Base-by-base conservation (phyloP, 2,888 invertebrate species). In the Agapetus fuscipes region DNA sequence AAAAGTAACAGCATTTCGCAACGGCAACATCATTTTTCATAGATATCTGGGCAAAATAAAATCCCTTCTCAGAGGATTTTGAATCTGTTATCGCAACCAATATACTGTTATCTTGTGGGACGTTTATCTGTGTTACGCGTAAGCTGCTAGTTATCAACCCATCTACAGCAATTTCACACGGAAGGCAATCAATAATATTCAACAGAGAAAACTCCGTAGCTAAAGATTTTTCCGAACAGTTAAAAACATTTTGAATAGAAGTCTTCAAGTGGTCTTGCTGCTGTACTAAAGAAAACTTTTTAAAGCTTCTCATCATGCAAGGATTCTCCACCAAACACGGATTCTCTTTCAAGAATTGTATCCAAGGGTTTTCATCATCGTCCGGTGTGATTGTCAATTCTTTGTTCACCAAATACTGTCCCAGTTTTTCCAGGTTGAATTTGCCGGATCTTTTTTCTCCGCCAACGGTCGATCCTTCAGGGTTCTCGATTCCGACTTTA, bases 361-460 rank as follows among this genome's bases (percentile, higher is more conserved):
- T 76, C 87, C 88, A 88, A 38, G 80, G 78, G 56, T 88, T 88
- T 32, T 76, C 76, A 43, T 78, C 75, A 42, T 76, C 71, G 52
- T 82, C 77, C n/a, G 80, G 74, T 9, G 78, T 71, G 49, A 80
- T 78, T 14, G 77, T 75, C 17, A 94, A 63, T 43, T 83, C 79
- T 49, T 73, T 70, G 56, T 89, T 81, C 50, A 82, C 76, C 40
- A 95, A 67, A 65, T 95, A 95, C 59, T 95, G 90, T 0, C 94
- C 94, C 30, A 95, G 73, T 54, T 85, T 78, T 62, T 95, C 94
- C 52, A 95, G 70, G 58, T 88, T 87, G 53, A 89, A 88, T 51
- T 77, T 64, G 46, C 78, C 67, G 42, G 64, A 62, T 53, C 65
- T 67, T 30, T 71, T 68, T 43, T 62, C 52, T 12, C 52, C 17